These are phyloP conservation scores for Ceratothoa steindachneri DNA, from an alignment of 2,888 invertebrate species.

Conservation along the genomic window DNA sequence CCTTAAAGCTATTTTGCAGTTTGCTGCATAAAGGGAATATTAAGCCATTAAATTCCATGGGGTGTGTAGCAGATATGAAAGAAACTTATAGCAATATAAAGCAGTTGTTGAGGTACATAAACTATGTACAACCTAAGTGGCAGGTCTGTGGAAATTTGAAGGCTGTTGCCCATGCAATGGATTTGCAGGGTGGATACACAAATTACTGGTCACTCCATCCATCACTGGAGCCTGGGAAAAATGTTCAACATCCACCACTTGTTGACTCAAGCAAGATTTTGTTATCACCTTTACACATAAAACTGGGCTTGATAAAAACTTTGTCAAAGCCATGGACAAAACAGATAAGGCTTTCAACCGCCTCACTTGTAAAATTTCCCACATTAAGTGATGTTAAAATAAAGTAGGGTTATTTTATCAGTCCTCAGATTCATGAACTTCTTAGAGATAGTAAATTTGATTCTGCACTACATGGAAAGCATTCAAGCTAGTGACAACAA, in stretches of 20 bases:
- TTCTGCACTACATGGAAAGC: constrained; percentile 23
- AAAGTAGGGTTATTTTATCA: constrained; percentile 23
- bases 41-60: constrained; percentile 20
- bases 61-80: constrained; percentile 37
- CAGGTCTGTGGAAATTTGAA: constrained; percentile 48
- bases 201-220: constrained; percentile 25
- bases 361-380: constrained; percentile 2
- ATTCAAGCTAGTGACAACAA: constrained; percentile 23
- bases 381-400: constrained; percentile 14
- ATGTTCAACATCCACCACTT: constrained; percentile 8
- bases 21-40: not conserved
- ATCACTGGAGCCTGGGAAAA: not conserved
- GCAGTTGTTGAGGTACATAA: constrained; percentile 28
- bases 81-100: too few relatives aligned
- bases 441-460: constrained; percentile 28
- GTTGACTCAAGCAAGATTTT: constrained; percentile 11
- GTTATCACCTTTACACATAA: constrained; percentile 17
- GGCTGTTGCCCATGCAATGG: constrained; percentile 38
- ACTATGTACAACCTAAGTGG: constrained; percentile 21
- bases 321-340: constrained; percentile 12
- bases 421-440: constrained; percentile 25
- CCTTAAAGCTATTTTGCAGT: constrained; percentile 13
- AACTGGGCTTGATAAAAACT: constrained; percentile 20
- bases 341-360: not conserved
- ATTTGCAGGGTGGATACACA: constrained; percentile 41